Evolutionary conservation across 2,113 vertebrate species (phyloP).

Genomic region (Andinoacara biseriatus): DNA sequence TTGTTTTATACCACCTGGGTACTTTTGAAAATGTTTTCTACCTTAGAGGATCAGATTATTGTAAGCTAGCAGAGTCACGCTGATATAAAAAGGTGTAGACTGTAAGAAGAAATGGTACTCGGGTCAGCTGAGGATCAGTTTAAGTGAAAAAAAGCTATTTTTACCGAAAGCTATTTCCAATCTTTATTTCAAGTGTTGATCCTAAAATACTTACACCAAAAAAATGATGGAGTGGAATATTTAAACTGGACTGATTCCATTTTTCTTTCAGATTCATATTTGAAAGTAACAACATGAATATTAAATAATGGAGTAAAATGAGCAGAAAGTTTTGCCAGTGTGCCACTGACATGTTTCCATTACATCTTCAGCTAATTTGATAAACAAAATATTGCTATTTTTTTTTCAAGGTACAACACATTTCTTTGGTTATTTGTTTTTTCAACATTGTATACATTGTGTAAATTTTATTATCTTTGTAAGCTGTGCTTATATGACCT

Average conservation of each 20-base stretch:
- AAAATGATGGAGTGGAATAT: neutral
- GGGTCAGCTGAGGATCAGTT: slow-evolving; percentile 62
- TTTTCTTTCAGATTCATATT: slow-evolving; percentile 21
- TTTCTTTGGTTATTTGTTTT: slow-evolving; percentile 62
- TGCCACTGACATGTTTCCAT: slow-evolving; percentile 9
- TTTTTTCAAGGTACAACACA: slow-evolving; percentile 77
- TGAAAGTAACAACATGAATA: slow-evolving; percentile 25
- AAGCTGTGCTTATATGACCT: slow-evolving; percentile 90
- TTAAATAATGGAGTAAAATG: neutral
- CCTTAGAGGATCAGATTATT: slow-evolving; percentile 16
- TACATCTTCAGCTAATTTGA: slow-evolving; percentile 1
- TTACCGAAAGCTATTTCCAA: slow-evolving; percentile 17
- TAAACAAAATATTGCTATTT: slow-evolving; percentile 18
- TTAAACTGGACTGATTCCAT: slow-evolving; percentile 29
- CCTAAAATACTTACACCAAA: slow-evolving; percentile 12
- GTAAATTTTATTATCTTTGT: slow-evolving; percentile 82
- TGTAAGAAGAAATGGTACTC: slow-evolving; percentile 54
- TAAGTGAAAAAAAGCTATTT: slow-evolving; percentile 41
- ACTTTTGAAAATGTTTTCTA: slow-evolving; percentile 6
- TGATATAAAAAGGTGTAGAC: slow-evolving; percentile 22
- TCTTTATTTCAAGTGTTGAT: slow-evolving; percentile 17
- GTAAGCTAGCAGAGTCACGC: slow-evolving; percentile 29
- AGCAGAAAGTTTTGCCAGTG: neutral
- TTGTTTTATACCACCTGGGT: slow-evolving; percentile 6
- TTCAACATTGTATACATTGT: slow-evolving; percentile 76